Conservation (phyloP, 2,113 vertebrate species). For the Cebidichthys violaceus region DNA sequence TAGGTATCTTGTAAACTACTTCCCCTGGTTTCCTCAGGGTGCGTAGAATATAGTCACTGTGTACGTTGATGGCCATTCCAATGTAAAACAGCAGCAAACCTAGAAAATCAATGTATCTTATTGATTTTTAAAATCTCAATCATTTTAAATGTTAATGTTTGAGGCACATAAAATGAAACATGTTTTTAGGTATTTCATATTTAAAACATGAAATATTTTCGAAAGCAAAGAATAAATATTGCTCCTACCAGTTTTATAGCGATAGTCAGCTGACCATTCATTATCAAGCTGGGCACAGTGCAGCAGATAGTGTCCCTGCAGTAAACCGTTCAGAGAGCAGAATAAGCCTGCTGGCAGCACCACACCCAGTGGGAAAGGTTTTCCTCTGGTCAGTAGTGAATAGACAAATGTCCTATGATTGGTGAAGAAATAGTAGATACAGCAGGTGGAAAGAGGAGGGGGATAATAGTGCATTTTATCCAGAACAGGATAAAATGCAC, state of each 20-base stretch:
- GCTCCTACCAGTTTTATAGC: conserved; percentile 46
- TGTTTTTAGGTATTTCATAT: not conserved
- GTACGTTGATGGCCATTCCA: conserved; percentile 67
- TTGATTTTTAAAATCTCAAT: not conserved
- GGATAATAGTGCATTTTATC: not conserved
- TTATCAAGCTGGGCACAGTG: conserved; percentile 66
- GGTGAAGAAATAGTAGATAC: not conserved
- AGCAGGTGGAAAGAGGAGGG: not conserved
- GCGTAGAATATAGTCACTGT: conserved; percentile 60
- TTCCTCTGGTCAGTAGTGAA: conserved; percentile 61
- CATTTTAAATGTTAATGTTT: not conserved
- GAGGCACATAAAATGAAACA: not conserved
- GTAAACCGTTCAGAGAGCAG: conserved; percentile 64
- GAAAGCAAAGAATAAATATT: not conserved
- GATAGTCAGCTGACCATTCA: conserved; percentile 46
- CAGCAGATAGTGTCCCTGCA: conserved; percentile 70
- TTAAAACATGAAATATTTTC: not conserved
- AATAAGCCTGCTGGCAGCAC: conserved; percentile 54
- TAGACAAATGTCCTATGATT: conserved; percentile 71
- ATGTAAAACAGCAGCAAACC: conserved; percentile 65
- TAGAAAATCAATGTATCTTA: conserved; percentile 10
- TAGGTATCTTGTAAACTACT: conserved; percentile 62
- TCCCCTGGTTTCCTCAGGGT: conserved; percentile 66
- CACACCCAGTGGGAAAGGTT: conserved; percentile 57
- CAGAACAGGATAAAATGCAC: too few relatives aligned